Evolutionary conservation across 2,113 vertebrate species (phyloP).

Genomic region (Takifugu bimaculatus): DNA sequence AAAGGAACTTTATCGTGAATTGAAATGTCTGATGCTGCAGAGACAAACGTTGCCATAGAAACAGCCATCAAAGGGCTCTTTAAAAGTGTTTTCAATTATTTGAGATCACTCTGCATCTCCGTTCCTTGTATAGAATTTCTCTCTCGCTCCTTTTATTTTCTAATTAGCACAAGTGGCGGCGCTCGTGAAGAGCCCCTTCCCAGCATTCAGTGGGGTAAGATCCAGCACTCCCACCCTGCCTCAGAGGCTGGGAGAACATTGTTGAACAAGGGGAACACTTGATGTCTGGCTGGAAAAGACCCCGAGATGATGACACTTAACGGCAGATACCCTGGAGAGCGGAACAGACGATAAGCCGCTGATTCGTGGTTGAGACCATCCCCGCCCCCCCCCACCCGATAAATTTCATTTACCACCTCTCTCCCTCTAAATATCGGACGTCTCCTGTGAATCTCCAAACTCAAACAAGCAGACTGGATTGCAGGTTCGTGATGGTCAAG

Average conservation of each 20-base stretch:
- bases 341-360: conserved; percentile 40
- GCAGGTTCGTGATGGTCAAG: background rate
- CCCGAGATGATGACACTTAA: conserved; percentile 35
- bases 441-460: too few relatives aligned
- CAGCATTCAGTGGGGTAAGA: conserved; percentile 21
- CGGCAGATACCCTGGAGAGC: conserved; percentile 49
- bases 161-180: background rate
- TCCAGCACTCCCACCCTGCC: too few relatives aligned
- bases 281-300: conserved; percentile 44
- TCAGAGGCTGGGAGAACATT: too few relatives aligned
- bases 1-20: conserved; percentile 12
- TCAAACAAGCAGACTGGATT: conserved; percentile 2
- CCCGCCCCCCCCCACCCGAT: too few relatives aligned
- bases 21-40: conserved; percentile 2
- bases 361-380: conserved; percentile 31
- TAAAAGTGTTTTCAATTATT: conserved; percentile 2
- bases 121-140: background rate
- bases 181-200: conserved; percentile 1
- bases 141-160: conserved; percentile 5
- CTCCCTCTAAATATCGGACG: too few relatives aligned
- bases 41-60: conserved; percentile 37
- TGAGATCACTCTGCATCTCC: background rate
- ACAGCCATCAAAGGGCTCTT: conserved; percentile 3
- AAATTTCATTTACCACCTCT: too few relatives aligned
- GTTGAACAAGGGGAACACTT: conserved; percentile 20